Evolutionary conservation across 2,888 invertebrate genomes (phyloP), one percentile per base, ranked within the genome.

Genomic region (Amaurobius ferox): DNA sequence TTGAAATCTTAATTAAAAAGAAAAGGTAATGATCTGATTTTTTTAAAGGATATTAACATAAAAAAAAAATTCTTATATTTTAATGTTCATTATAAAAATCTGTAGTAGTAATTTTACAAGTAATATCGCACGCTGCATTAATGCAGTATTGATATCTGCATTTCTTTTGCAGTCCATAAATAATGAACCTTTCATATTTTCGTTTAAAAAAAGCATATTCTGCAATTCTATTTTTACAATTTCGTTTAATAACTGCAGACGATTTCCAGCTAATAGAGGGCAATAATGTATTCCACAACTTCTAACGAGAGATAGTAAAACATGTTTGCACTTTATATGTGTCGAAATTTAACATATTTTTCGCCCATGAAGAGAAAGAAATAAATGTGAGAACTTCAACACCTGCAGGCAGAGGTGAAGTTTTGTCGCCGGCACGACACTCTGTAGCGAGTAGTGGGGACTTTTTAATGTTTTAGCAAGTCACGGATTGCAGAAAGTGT

Each of bases 341-440:
- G 68, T 68, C 68, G 68, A 68, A 68, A 68, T 28, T n/a, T 13
- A 32, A 66, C 32, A 66, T 66, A 30, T 32, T 66, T 66, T 32
- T 35, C 16, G 68, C 40, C 13, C 7, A 5, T 7, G 30, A 11
- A 26, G 19, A 28, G 26, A 35, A 23, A 40, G n/a, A 30, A 66
- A 77, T 62, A 62, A 66, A 26, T 23, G 71, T 83, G 83, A 44
- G 83, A 83, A 77, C 32, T 67, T 30, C 30, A 71, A 66, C 83
- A 83, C 72, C 71, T 83, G 83, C 29, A 19, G n/a, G 23, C 32
- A 77, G 26, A 73, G 29, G 35, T 19, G 71, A 6, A 55, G 55
- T 55, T 55, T 44, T 44, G 44, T 44, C 44, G 9, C 16, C 32
- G 32, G 64, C 71, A 73, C 61, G 67, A 55, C 32, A 67, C 26